Evolutionary conservation across 2,888 invertebrate genomes (phyloP).

Genomic region (Pasiphila rectangulata): DNA sequence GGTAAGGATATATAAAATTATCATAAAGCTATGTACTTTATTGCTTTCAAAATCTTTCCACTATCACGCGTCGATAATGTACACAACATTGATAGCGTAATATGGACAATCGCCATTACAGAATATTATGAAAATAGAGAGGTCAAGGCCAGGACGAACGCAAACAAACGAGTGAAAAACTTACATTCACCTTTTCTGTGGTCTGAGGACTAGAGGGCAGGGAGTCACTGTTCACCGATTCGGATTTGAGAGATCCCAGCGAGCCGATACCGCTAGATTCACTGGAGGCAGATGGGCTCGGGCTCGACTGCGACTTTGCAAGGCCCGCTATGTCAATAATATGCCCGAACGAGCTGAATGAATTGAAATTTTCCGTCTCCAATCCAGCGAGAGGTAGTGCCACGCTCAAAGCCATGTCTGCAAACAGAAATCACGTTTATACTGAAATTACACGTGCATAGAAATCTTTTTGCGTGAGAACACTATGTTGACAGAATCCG

Average conservation of each 20-base stretch:
- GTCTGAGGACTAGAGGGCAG: conserved; percentile 78
- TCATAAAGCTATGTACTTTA: not conserved
- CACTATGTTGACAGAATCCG: conserved; percentile 73
- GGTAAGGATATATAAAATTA: not conserved
- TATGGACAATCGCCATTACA: conserved; percentile 75
- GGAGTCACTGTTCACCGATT: conserved; percentile 73
- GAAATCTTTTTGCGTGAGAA: conserved; percentile 61
- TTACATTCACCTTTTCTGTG: conserved; percentile 71
- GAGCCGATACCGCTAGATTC: conserved; percentile 84
- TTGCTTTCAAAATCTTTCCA: conserved; percentile 51
- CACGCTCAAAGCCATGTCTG: conserved; percentile 83
- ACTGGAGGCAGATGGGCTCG: conserved; percentile 80
- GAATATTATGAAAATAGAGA: conserved; percentile 81
- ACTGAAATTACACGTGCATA: conserved; percentile 72
- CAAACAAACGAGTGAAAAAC: conserved; percentile 67
- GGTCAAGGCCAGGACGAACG: conserved; percentile 79
- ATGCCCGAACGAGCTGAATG: conserved; percentile 71
- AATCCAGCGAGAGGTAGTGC: conserved; percentile 81
- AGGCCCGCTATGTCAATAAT: conserved; percentile 78
- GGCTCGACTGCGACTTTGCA: conserved; percentile 74
- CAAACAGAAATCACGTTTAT: conserved; percentile 57
- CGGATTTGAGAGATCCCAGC: conserved; percentile 76
- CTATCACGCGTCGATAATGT: conserved; percentile 60
- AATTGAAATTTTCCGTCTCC: conserved; percentile 77
- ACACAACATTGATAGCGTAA: conserved; percentile 70